A percentile compares a stretch with the other conserved stretches of the same genome.
These are phyloP conservation scores for Platycheirus rosarum DNA, from an alignment of 2,888 invertebrate species.

Conservation along the genomic window DNA sequence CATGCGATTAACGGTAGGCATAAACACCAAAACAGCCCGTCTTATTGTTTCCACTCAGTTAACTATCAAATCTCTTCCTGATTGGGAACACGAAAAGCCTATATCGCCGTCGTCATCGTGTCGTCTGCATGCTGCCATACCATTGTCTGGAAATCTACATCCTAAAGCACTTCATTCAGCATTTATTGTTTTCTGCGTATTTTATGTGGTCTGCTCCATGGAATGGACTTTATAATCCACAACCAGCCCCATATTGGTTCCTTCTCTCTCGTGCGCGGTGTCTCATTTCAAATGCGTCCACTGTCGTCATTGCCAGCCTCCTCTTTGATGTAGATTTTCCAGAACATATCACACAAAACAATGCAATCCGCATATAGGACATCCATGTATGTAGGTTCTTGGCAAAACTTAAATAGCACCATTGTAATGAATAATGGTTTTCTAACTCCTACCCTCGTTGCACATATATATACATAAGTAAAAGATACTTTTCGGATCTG, in stretches of 20 bases:
- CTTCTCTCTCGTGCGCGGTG: slow-evolving; percentile 39
- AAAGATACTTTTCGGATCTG: not conserved
- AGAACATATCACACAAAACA: slow-evolving; percentile 18
- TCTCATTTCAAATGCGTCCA: slow-evolving; percentile 67
- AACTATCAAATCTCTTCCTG: slow-evolving; percentile 57
- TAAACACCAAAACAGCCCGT: not conserved
- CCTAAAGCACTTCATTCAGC: slow-evolving; percentile 41
- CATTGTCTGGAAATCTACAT: slow-evolving; percentile 47
- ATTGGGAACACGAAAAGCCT: slow-evolving; percentile 33
- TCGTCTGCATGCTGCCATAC: slow-evolving; percentile 6
- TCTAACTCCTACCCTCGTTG: slow-evolving; percentile 10
- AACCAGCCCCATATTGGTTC: slow-evolving; percentile 15
- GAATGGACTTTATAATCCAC: not conserved
- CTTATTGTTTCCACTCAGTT: slow-evolving; percentile 58
- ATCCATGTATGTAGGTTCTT: slow-evolving; percentile 1
- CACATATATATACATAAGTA: not conserved
- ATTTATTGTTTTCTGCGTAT: slow-evolving; percentile 58
- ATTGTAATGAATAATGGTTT: slow-evolving; percentile 17
- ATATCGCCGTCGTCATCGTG: not conserved
- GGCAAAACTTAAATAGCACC: slow-evolving; percentile 27
- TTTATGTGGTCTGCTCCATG: slow-evolving; percentile 43
- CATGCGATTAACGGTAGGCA: slow-evolving; percentile 16
- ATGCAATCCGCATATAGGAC: not conserved
- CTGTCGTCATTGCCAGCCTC: slow-evolving; percentile 26
- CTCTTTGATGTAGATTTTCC: slow-evolving; percentile 1